A percentile compares a stretch with the other conserved stretches of the same genome.
These are phyloP conservation scores for Oenanthe melanoleuca DNA, from an alignment of 2,113 vertebrate genomes.

Conservation along the genomic window DNA sequence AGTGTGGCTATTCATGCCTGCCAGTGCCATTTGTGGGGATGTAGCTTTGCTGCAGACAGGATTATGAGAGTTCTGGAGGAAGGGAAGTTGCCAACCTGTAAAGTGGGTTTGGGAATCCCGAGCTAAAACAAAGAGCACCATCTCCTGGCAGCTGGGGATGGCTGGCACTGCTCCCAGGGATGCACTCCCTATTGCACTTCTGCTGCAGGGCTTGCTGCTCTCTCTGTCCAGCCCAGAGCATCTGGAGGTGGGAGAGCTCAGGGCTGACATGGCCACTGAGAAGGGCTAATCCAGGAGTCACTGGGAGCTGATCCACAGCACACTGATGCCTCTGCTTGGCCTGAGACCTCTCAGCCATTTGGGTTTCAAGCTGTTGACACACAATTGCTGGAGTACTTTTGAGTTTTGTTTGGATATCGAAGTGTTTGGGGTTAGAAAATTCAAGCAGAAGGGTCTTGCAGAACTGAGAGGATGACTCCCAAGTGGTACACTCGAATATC, in stretches of 20 bases:
- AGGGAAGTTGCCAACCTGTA: background rate
- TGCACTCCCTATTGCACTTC: fast-evolving
- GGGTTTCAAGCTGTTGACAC: background rate
- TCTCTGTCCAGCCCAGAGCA: background rate
- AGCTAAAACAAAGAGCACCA: constrained; percentile 62
- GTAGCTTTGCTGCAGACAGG: background rate
- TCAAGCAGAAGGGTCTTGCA: background rate
- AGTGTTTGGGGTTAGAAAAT: background rate
- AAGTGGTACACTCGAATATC: background rate
- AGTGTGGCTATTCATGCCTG: fast-evolving
- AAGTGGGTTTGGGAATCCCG: background rate
- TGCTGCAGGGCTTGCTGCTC: background rate
- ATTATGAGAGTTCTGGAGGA: background rate
- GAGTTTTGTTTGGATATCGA: background rate
- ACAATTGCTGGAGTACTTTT: background rate
- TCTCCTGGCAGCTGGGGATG: constrained; percentile 45
- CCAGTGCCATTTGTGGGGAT: background rate
- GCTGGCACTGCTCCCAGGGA: background rate
- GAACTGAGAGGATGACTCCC: background rate
- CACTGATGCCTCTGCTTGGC: background rate
- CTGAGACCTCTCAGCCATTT: background rate
- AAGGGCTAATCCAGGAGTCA: background rate
- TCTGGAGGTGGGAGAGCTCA: background rate
- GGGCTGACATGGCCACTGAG: background rate
- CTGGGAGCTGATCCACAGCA: background rate